Base-by-base conservation (phyloP, 2,113 vertebrate species). In the Columbina picui region DNA sequence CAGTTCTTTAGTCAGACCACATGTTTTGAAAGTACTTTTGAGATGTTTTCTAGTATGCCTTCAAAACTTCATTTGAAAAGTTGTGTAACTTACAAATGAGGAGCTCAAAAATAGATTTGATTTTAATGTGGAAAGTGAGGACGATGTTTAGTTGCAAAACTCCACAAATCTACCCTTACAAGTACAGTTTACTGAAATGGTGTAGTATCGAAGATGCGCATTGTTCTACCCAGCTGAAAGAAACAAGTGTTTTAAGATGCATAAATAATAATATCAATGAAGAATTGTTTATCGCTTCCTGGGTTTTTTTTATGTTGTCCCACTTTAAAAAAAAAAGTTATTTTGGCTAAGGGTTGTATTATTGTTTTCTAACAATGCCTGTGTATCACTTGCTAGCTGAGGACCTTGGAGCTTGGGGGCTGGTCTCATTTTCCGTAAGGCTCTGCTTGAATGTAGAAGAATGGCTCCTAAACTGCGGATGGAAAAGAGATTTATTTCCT, bases 281-380 rank as follows among this genome's bases (percentile, higher is more conserved):
- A 92, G 87, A 93, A 96, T 97, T 95, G 90, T 95, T 85, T 88
- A 96, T 94, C 45, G 67, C 75, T 96, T 96, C 94, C 95, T 97
- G 92, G 7, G 18, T 18, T 45, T 45, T 76, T 96, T 96, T 96
- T 85, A 65, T 4, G 11, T 93, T 94, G 45, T 77, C 60, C 55
- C 47, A 55, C 53, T 96, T 27, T 25, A 23, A 12, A 59, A 27
- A 84, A 50, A 68, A 53, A 82, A 70, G 41, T 60, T 69, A 19
- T 45, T 90, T 93, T 97, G 95, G 94, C 95, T 61, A 27, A 59
- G 76, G 10, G 17, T 81, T 49, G 21, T 80, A 8, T 84, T 92
- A 96, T 97, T 97, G 95, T 96, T 96, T 63, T 93, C 9, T 56
- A 96, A 96, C 95, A 96, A 92, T 96, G 64, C 89, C 38, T 70